Base-by-base conservation (phyloP, 2,797 vertebrate genomes). In the Enteromius anoplus region DNA sequence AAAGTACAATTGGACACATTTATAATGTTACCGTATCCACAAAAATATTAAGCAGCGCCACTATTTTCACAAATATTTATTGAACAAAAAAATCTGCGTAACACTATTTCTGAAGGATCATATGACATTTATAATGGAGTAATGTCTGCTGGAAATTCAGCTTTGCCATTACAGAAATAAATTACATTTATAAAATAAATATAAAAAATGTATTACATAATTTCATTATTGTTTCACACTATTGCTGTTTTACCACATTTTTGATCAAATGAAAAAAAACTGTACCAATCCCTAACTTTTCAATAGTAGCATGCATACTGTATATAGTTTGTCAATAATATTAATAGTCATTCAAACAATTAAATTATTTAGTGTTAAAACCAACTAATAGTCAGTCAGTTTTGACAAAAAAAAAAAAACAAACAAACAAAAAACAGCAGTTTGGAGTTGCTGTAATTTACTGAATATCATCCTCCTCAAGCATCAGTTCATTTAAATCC, bases 401-500 rank as follows among this genome's bases (percentile, higher is more conserved):
- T 21, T 79, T 79, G 42, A 53, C 64, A 79, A 68, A 12, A 64
- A 64, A 37, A 37, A 2, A 32, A 32, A 32, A 32, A 32, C 29
- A 32, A 32, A n/a, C n/a, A 37, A 37, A 37, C 34, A 5, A 8
- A 49, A 53, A 69, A 55, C 34, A 69, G 34, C 77, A 40, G 77
- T 79, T 79, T 40, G 47, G 32, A 70, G 51, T 60, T 71, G 34
- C 26, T 42, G 11, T 21, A 47, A 71, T 80, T 71, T 55, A 80
- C 34, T 40, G 45, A 71, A 45, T 26, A 15, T n/a, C 78, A 47
- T 62, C 23, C 37, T 42, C 15, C 37, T 80, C 51, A 42, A 58
- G 34, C 66, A 15, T 71, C 23, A 58, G 10, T 55, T 49, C 15
- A 80, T 45, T 71, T 23, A 45, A 55, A 71, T 71, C 23, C 40